A percentile compares a stretch with the other conserved stretches of the same genome.
Evolutionary conservation across 92 coral and sea anemone genomes (phyloP).

Genomic region (Epizoanthus fatuus): DNA sequence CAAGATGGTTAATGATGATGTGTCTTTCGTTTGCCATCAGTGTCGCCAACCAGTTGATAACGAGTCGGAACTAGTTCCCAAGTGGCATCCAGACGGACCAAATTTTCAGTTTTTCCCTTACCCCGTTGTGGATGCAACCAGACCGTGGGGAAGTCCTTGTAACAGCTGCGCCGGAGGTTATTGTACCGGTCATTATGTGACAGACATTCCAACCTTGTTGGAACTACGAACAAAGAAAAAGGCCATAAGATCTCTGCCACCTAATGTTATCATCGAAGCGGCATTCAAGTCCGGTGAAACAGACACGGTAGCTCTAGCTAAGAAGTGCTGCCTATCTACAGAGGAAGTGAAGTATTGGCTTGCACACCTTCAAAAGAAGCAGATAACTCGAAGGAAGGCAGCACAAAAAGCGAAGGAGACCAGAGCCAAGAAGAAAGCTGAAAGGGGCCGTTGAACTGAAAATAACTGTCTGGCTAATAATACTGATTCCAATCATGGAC

Average conservation of each 20-base stretch:
- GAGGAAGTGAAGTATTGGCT: constrained; percentile 64
- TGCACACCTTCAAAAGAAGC: constrained; percentile 42
- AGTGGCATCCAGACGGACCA: constrained; percentile 27
- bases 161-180: constrained; percentile 11
- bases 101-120: constrained; percentile 28
- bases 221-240: constrained; percentile 22
- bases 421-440: constrained; percentile 44
- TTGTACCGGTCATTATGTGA: constrained; percentile 36
- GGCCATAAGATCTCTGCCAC: constrained; percentile 37
- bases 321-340: constrained; percentile 11
- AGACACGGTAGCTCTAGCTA: background rate
- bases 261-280: constrained; percentile 19
- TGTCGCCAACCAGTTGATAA: no score
- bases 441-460: background rate
- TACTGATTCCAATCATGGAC: no score
- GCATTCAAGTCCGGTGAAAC: constrained; percentile 1
- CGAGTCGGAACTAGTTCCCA: no score
- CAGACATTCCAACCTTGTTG: constrained; percentile 40
- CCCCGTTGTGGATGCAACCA: constrained; percentile 38
- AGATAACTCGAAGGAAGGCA: constrained; percentile 48
- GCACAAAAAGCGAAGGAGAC: constrained; percentile 55
- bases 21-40: no score
- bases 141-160: constrained; percentile 20
- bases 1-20: background rate
- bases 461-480: no score